Conservation (phyloP, 2,113 vertebrate genomes). For the Agapornis roseicollis region DNA sequence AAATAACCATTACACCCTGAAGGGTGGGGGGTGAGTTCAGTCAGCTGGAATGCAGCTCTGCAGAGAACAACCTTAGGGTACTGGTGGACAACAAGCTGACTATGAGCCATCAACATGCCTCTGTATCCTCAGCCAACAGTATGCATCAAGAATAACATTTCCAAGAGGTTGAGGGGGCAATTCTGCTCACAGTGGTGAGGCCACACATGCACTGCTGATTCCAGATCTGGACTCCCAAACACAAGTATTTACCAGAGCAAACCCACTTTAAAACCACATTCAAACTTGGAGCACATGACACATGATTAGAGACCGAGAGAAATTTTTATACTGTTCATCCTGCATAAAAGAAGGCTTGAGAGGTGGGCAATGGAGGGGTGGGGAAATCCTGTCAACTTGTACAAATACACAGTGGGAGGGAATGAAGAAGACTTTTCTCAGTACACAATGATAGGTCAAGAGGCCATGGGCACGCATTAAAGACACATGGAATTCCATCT, state of each 20-base stretch:
- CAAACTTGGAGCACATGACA: background rate
- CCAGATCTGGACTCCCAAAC: background rate
- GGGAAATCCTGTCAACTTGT: background rate
- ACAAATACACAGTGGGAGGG: background rate
- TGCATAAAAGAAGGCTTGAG: background rate
- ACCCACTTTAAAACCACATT: background rate
- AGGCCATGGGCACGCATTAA: background rate
- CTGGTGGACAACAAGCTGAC: background rate
- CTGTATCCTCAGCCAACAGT: background rate
- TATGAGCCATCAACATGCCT: background rate
- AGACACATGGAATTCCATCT: background rate
- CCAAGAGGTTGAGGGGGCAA: background rate
- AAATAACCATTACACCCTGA: background rate
- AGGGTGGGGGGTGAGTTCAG: fast-evolving
- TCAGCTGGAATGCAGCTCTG: background rate
- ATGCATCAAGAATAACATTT: background rate
- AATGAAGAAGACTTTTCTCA: background rate
- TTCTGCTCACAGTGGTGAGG: background rate
- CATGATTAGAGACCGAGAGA: background rate
- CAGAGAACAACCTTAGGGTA: background rate
- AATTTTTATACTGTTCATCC: too few relatives aligned
- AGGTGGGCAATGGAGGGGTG: background rate
- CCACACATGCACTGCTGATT: background rate
- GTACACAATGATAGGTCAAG: background rate
- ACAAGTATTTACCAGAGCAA: background rate